phyloP scores from a whole-genome alignment of 2,797 vertebrate species.

The Pipistrellus kuhlii region DNA sequence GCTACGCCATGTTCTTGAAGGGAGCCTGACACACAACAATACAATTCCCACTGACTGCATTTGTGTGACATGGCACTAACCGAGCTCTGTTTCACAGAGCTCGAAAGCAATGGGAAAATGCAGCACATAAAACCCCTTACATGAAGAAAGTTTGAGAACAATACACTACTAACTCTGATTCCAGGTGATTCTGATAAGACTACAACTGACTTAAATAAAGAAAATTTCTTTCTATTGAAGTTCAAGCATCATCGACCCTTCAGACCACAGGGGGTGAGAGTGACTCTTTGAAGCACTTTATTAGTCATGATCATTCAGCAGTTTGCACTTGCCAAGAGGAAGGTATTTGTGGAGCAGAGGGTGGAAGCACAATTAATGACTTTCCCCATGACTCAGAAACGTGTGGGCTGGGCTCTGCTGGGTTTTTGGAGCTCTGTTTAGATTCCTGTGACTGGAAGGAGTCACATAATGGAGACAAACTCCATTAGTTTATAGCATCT shows the following conservation, averaged over 20 bases:
- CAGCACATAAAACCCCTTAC: background rate
- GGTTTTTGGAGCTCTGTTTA: background rate
- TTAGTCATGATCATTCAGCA: background rate
- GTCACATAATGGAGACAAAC: background rate
- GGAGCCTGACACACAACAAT: rapidly evolving
- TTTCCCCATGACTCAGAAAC: background rate
- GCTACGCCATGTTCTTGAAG: rapidly evolving
- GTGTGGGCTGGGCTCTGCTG: no score
- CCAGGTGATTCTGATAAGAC: background rate
- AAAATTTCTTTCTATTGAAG: background rate
- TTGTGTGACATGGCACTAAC: no score
- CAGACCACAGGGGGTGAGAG: background rate
- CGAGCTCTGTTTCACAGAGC: background rate
- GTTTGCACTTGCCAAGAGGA: background rate
- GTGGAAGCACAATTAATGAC: background rate
- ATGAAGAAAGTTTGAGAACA: background rate
- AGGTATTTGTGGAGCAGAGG: background rate
- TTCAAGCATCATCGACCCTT: background rate
- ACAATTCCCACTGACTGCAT: background rate
- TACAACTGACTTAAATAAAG: background rate
- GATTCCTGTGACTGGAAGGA: background rate
- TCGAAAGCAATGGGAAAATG: background rate
- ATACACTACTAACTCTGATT: background rate
- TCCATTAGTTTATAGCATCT: background rate
- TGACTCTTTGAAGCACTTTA: background rate